A percentile compares a stretch with the other conserved stretches of the same genome.
Evolutionary conservation across 2,888 invertebrate genomes (phyloP).

Genomic region (Standfussiana lucernea): DNA sequence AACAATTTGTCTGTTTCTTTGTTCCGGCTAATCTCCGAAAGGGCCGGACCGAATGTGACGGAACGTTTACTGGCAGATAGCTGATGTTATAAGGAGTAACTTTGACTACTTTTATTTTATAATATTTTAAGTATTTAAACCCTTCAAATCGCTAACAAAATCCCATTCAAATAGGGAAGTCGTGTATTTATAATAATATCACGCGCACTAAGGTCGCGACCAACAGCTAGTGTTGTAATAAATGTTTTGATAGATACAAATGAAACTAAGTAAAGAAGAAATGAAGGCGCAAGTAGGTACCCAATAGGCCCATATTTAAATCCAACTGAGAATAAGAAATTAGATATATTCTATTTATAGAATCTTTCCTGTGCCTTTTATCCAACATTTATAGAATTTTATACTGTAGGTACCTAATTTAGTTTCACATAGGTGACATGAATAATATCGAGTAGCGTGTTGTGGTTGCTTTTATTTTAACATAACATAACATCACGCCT

Average conservation of each 20-base stretch:
- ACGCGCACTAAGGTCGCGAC: no score
- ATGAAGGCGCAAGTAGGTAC: background rate
- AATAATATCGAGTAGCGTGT: background rate
- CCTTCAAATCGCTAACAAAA: no score
- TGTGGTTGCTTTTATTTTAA: background rate
- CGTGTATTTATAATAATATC: no score
- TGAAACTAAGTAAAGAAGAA: background rate
- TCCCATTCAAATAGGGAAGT: no score
- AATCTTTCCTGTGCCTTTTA: background rate
- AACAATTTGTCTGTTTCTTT: no score
- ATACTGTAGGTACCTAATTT: background rate
- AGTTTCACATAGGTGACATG: background rate
- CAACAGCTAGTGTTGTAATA: background rate
- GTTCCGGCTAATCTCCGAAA: no score
- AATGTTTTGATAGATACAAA: constrained; percentile 10
- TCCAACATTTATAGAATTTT: background rate
- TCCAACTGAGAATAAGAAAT: background rate
- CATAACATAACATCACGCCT: no score
- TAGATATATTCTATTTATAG: constrained; percentile 16
- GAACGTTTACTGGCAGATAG: no score
- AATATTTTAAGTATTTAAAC: no score
- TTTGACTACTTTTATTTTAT: no score
- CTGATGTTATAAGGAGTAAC: no score
- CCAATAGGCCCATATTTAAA: background rate
- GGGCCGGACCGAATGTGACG: no score